Evolutionary conservation across 2,797 vertebrate species (phyloP), one percentile per base, ranked within the genome.

Genomic region (Bryconaethiops microstoma): DNA sequence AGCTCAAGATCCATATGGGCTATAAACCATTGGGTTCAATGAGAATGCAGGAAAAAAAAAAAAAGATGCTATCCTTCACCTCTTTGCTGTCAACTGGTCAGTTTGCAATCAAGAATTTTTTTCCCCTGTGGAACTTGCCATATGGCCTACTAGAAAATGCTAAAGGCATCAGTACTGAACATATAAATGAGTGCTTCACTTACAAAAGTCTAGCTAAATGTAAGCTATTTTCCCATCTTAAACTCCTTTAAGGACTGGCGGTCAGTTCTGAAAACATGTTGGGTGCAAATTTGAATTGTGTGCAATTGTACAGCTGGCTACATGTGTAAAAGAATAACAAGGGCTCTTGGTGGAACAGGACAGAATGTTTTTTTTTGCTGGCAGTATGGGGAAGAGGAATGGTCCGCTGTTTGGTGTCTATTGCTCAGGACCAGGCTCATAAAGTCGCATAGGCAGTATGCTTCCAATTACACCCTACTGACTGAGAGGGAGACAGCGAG

Each of bases 381-480:
- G 79, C 85, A 87, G 86, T 88, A 84, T 80, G 86, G 79, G 73
- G 83, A 84, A 85, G 86, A 85, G 80, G 77, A 82, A 82, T 48
- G 75, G 64, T 78, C 83, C 65, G 19, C 57, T 40, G 77, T 65
- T 76, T 84, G 76, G 2, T 42, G 76, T 87, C 85, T 82, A 83
- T 40, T 25, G 77, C 86, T 83, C 68, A 70, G 68, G 60, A 85
- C 87, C 63, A 1, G 54, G 87, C 89, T 89, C 81, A 79, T 91
- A 92, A 91, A 92, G 86, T 82, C 85, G 69, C 80, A 60, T 68
- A 84, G 80, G 79, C 86, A 85, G 88, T 77, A 86, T 90, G 91
- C 89, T 85, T 89, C 88, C 90, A 93, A 93, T 92, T 92, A 93
- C 77, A 23, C 84, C 83, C 86, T 84, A 86, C 45, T 82, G 88